These are phyloP conservation scores for Parnassius apollo DNA, from an alignment of 2,888 invertebrate genomes.

Conservation along the genomic window DNA sequence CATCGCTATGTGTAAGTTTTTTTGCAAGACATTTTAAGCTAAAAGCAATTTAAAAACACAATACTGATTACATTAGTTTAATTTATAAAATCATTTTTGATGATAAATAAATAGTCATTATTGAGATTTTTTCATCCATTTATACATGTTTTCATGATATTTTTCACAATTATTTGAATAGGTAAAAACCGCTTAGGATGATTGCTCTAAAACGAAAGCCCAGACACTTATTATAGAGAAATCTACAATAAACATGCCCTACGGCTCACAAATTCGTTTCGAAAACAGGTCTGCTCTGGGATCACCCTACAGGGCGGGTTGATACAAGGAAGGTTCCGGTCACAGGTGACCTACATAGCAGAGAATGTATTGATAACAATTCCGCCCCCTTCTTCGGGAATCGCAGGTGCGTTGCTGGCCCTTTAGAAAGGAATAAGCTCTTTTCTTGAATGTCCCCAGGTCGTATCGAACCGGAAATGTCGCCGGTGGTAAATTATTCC, in stretches of 20 bases:
- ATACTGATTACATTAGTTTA: no score
- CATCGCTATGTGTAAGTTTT: constrained; percentile 24
- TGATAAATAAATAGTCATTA: no score
- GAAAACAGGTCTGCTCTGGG: constrained; percentile 26
- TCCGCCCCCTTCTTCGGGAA: no score
- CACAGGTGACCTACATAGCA: constrained; percentile 29
- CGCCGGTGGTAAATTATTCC: no score
- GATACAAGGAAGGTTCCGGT: no score
- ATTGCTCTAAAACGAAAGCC: constrained; percentile 22
- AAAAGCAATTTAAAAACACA: neutral
- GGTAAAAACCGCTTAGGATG: constrained; percentile 23
- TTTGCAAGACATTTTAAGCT: neutral
- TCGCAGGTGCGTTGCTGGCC: no score
- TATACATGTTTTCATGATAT: constrained; percentile 8
- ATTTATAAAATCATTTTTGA: no score
- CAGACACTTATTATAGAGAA: constrained; percentile 28
- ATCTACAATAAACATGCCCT: constrained; percentile 29
- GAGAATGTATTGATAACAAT: constrained; percentile 30
- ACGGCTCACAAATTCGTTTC: constrained; percentile 31
- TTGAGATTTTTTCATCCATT: neutral
- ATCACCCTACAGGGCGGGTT: no score
- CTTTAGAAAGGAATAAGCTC: no score
- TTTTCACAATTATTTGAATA: constrained; percentile 21
- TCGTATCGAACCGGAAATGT: no score
- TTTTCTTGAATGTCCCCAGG: no score